Evolutionary conservation across 2,797 vertebrate species (phyloP).

Genomic region (Arrhamphus sclerolepis): DNA sequence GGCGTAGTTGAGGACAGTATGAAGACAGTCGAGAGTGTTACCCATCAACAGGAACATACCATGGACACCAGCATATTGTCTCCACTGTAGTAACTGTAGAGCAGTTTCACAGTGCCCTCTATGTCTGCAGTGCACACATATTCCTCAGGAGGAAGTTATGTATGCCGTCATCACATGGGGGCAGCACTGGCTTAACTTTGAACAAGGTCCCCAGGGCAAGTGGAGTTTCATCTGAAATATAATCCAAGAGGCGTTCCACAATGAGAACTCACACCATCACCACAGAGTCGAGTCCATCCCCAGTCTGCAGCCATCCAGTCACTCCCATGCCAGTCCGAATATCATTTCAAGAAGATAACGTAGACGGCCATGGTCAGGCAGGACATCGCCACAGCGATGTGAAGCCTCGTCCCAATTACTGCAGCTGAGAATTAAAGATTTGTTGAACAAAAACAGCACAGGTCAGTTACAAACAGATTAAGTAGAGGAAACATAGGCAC

Average conservation of each 20-base stretch:
- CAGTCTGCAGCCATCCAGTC: conserved; percentile 35
- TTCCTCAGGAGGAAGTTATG: conserved; percentile 37
- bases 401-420: conserved; percentile 91
- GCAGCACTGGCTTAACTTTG: conserved; percentile 53
- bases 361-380: conserved; percentile 92
- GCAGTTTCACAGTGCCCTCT: conserved; percentile 38
- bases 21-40: conserved; percentile 44
- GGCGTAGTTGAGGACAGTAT: conserved; percentile 44
- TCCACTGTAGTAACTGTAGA: conserved; percentile 30
- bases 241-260: conserved; percentile 55
- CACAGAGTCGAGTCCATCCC: conserved; percentile 38
- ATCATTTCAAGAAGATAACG: conserved; percentile 88
- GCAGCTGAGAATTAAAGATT: conserved; percentile 79
- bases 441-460: background rate
- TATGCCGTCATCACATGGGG: conserved; percentile 57
- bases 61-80: conserved; percentile 25
- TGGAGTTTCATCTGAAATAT: conserved; percentile 43
- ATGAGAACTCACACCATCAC: conserved; percentile 31
- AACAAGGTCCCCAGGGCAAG: conserved; percentile 36
- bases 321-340: conserved; percentile 24
- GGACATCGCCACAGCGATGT: conserved; percentile 86
- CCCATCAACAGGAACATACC: conserved; percentile 42
- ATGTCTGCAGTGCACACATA: conserved; percentile 48
- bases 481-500: background rate
- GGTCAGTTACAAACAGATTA: conserved; percentile 11